Percentiles rank a stretch among this genome's conserved stretches.
phyloP scores from a whole-genome alignment of 2,113 vertebrate species.

The Girardinichthys multiradiatus region DNA sequence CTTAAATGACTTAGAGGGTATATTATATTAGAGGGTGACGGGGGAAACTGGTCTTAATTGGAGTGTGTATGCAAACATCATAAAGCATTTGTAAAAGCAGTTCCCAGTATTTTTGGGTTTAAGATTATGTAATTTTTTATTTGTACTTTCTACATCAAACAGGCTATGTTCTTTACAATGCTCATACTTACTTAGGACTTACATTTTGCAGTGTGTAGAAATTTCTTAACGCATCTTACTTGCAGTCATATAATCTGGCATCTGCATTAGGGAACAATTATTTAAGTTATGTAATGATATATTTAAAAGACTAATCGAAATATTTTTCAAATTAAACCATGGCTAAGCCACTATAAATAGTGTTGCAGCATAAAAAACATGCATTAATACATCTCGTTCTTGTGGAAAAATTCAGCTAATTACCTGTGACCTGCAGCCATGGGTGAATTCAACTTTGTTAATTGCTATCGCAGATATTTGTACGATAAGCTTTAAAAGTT shows the following conservation, averaged over 20 bases:
- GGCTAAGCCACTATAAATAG: neutral
- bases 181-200: neutral
- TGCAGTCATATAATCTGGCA: too few species aligned
- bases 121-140: slow-evolving; percentile 53
- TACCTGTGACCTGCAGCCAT: neutral
- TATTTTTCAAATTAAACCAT: neutral
- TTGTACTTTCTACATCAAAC: neutral
- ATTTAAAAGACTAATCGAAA: neutral
- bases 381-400: neutral
- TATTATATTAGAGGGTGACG: neutral
- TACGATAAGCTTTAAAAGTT: neutral
- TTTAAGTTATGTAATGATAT: too few species aligned
- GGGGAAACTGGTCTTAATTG: neutral
- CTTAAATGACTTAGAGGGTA: slow-evolving; percentile 8
- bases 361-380: neutral
- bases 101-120: neutral
- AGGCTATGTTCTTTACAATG: neutral
- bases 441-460: neutral
- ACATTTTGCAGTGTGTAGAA: neutral
- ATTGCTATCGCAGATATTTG: neutral
- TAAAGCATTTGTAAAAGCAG: neutral
- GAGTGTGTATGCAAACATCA: neutral
- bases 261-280: too few species aligned
- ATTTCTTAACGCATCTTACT: too few species aligned
- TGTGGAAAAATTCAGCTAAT: neutral